These are phyloP conservation scores for Triplophysa rosa DNA, from an alignment of 2,113 vertebrate genomes.

Conservation along the genomic window DNA sequence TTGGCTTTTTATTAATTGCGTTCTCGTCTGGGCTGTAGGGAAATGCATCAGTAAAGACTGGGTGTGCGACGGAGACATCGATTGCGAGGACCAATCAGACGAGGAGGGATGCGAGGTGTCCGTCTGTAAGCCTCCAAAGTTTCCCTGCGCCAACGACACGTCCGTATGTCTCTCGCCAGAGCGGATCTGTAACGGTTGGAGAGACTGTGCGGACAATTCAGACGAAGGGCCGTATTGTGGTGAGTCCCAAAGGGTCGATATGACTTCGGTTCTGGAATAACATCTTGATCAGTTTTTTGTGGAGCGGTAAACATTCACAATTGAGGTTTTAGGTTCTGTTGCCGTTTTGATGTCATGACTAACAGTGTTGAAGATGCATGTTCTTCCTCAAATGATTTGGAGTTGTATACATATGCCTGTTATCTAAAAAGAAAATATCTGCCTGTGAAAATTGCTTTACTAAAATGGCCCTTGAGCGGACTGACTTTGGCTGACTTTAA, in stretches of 20 bases:
- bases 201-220: conserved; percentile 84
- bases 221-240: conserved; percentile 86
- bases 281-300: too few species aligned
- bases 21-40: conserved; percentile 65
- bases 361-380: too few species aligned
- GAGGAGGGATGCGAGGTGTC: conserved; percentile 83
- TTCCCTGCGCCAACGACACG: conserved; percentile 84
- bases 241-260: conserved; percentile 55
- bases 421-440: too few species aligned
- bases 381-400: too few species aligned
- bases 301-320: too few species aligned
- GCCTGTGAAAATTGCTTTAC: too few species aligned
- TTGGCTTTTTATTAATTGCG: background rate
- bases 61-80: conserved; percentile 88
- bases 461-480: too few species aligned
- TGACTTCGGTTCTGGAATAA: too few species aligned
- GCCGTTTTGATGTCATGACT: too few species aligned
- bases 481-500: background rate
- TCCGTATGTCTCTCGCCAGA: conserved; percentile 84
- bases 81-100: conserved; percentile 88
- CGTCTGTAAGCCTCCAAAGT: conserved; percentile 82
- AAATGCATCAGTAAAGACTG: conserved; percentile 87
- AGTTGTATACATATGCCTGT: too few species aligned
- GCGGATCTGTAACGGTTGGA: conserved; percentile 84
- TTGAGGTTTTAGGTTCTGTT: too few species aligned